Base-by-base conservation (phyloP, 2,888 invertebrate genomes). In the Liodrosophila aerea region DNA sequence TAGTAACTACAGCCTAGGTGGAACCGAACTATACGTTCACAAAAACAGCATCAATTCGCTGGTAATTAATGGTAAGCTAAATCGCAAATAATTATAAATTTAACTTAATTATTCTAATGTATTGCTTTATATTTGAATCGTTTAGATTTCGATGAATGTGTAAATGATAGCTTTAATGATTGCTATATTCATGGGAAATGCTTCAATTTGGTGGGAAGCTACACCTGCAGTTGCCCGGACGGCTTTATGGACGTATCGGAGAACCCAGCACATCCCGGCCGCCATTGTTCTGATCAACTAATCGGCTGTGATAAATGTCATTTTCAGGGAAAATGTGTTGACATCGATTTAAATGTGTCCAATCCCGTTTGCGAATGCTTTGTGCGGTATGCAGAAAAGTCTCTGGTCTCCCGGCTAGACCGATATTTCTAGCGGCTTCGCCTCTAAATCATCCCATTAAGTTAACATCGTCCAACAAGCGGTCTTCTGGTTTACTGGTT, bases 161-260 rank as follows among this genome's bases (percentile, higher is more conserved):
- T 91, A 0, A 92, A 94, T 75, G 91, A 92, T 0, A 93, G 94
- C 77, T 94, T 94, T 90, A 95, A 98, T 87, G 98, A 98, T 87
- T 98, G 98, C 80, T 96, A 96, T 0, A 92, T 93, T 49, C 93
- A 96, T 80, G 95, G 97, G 0, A 93, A 94, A 34, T 98, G 98
- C 87, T 96, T 97, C 89, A 98, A 98, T 88, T 91, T 97, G 4
- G 93, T 94, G 4, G 98, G 97, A 4, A 95, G 97, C 0, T 98
- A 96, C 89, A 96, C 96, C 0, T 98, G 98, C 89, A 95, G 96
- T 74, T 98, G 98, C 85, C 92, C 93, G 44, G 96, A 97, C 88
- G 96, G 94, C 2, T 95, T 91, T 88, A 92, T 93, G 0, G 96
- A 96, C 89, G 85, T 93, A 33, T 95, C 96, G 0, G 95, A 95